Base-by-base conservation (phyloP, 2,888 invertebrate species). In the Baccha elongata region DNA sequence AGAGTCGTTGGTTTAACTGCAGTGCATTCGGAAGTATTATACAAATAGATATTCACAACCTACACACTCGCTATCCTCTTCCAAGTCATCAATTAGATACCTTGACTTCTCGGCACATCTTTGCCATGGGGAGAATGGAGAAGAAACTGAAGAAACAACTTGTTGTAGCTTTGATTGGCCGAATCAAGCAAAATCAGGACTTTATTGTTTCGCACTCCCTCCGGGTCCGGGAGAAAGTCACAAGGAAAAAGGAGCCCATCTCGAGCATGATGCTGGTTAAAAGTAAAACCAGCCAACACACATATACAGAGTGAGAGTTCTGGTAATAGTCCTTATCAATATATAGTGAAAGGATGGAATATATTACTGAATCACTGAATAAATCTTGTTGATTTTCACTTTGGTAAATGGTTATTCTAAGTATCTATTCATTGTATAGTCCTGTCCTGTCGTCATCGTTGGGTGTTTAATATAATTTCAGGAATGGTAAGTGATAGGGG, bases 151-250 rank as follows among this genome's bases (percentile, higher is more conserved):
- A 64, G 68, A 73, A 68, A 65, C 72, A 83, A 83, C 83, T 83
- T 76, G 64, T 48, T 65, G 76, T 78, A 81, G 80, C 87, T 88
- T 88, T 90, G 90, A 91, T 91, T 91, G 90, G 90, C 89, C 88
- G 89, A 91, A 91, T 91, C 89, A 89, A 87, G 74, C 86, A 87
- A 88, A 90, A 89, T 88, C 90, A 90, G 89, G 87, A 87, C 86
- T 86, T 86, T 86, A 85, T 85, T 85, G 85, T 85, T 86, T 86
- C 74, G 65, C 73, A 80, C 62, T 67, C 62, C 58, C 19, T 52
- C 74, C 58, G 21, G 17, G 6, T 13, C 5, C 19, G 1, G 19
- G 10, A 15, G 15, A 17, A 32, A n/a, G 55, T 21, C 21, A 35
- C 2, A 29, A 29, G 29, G n/a, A 29, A 60, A 44, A 44, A 8